Evolutionary conservation across 2,113 vertebrate genomes (phyloP).

Genomic region (Australoheros scitulus): DNA sequence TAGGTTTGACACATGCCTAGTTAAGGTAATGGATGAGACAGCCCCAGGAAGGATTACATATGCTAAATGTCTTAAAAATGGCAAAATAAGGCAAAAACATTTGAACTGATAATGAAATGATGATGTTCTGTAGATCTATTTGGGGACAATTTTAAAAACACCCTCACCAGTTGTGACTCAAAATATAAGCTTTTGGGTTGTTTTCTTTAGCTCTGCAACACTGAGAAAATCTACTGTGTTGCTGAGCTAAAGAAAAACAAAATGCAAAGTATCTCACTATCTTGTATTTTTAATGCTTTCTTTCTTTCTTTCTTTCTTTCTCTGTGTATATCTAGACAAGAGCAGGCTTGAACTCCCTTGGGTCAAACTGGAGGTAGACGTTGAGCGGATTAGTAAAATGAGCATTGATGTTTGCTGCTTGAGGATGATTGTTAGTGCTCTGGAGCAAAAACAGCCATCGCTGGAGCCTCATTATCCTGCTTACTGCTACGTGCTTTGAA

Average conservation of each 20-base stretch:
- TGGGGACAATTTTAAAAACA: not conserved
- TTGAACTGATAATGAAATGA: not conserved
- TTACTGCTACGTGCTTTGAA: conserved; percentile 33
- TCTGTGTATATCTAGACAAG: not conserved
- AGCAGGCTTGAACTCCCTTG: not conserved
- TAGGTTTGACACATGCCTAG: too few species aligned
- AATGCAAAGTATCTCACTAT: not conserved
- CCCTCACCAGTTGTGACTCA: not conserved
- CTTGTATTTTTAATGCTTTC: not conserved
- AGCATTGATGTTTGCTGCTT: conserved; percentile 30
- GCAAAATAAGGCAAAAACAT: rapidly evolving
- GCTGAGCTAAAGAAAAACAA: not conserved
- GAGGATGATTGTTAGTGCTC: conserved; percentile 47
- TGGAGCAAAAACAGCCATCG: conserved; percentile 31
- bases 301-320: not conserved
- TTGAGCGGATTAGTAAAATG: conserved; percentile 31
- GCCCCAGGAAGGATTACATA: not conserved
- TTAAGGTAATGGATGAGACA: not conserved
- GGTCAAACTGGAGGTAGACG: not conserved
- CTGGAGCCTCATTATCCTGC: conserved; percentile 60
- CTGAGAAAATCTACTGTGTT: not conserved
- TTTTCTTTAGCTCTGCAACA: not conserved
- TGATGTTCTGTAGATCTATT: not conserved
- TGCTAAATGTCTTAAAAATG: not conserved
- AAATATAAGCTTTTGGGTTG: not conserved